phyloP scores from a whole-genome alignment of 1,140 invertebrate species.

The Charaxes varanes region DNA sequence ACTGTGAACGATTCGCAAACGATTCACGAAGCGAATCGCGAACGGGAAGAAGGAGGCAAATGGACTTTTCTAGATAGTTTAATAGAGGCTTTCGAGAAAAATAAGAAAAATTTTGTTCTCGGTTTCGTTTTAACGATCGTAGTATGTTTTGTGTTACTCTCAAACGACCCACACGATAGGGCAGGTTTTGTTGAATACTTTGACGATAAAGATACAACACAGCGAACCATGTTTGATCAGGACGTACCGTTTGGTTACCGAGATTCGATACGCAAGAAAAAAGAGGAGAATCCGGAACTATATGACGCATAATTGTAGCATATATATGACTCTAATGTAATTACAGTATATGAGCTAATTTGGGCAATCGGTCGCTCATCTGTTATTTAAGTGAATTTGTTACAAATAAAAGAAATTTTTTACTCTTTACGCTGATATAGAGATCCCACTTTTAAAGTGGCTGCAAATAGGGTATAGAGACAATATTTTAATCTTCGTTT shows the following conservation, averaged over 20 bases:
- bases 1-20: constrained; percentile 30
- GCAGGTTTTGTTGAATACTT: constrained; percentile 23
- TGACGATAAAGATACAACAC: constrained; percentile 10
- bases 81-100: constrained; percentile 32
- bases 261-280: constrained; percentile 31
- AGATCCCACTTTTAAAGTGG: too few relatives aligned
- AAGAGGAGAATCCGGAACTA: constrained; percentile 44
- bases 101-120: constrained; percentile 31
- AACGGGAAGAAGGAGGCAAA: constrained; percentile 29
- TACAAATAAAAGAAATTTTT: too few relatives aligned
- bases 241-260: constrained; percentile 48
- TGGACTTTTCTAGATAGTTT: constrained; percentile 52
- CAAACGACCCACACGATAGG: constrained; percentile 27
- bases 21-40: constrained; percentile 50
- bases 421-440: too few relatives aligned
- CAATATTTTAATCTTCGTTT: too few relatives aligned
- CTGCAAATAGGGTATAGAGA: too few relatives aligned
- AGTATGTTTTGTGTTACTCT: constrained; percentile 9
- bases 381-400: too few relatives aligned
- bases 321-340: not conserved
- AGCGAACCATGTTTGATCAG: constrained; percentile 4
- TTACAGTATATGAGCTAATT: too few relatives aligned
- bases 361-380: too few relatives aligned
- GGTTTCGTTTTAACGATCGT: constrained; percentile 39
- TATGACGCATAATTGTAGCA: constrained; percentile 41